Base-by-base conservation (phyloP, 2,888 invertebrate species). In the Leptinotarsa rubiginosa region DNA sequence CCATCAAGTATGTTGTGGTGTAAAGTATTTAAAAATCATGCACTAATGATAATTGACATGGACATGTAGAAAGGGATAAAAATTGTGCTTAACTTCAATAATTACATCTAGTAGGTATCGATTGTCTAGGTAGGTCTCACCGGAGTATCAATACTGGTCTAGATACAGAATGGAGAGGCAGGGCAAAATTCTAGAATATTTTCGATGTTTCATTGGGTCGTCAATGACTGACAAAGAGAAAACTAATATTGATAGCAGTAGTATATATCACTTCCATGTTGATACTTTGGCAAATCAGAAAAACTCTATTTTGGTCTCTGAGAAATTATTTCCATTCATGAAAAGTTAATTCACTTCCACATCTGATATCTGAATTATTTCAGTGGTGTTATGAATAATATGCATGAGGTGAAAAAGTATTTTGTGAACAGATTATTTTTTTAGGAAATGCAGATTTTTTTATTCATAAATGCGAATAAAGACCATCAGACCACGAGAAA, bases 41-140 rank as follows among this genome's bases (percentile, higher is more conserved):
- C 75, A 77, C 66, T 7, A 62, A 62, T 31, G 0, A 56, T 80
- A 80, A 80, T 80, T 80, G 79, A 80, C 79, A 71, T 76, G 72
- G 65, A 70, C 41, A 59, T 62, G n/a, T 62, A 62, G n/a, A 62
- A 62, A 62, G 4, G 75, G 64, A 22, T 66, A 67, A 72, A 70
- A 52, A 74, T 77, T 78, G 78, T 77, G 74, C 62, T n/a, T 41
- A 62, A n/a, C 18, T 5, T n/a, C 7, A 62, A n/a, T 16, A 62
- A 62, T 62, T 62, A 31, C 31, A 31, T 62, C 25, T 62, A 31
- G 20, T 41, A 12, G 41, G 10, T 18, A 31, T 31, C 62, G 62
- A 62, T 62, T 62, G 62, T 62, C 62, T 62, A n/a, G n/a, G n/a
- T 62, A 41, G 25, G n/a, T 31, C 62, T 41, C 41, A 41, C 18